Base-by-base conservation (phyloP, 2,888 invertebrate species). In the Marronus borbonicus region DNA sequence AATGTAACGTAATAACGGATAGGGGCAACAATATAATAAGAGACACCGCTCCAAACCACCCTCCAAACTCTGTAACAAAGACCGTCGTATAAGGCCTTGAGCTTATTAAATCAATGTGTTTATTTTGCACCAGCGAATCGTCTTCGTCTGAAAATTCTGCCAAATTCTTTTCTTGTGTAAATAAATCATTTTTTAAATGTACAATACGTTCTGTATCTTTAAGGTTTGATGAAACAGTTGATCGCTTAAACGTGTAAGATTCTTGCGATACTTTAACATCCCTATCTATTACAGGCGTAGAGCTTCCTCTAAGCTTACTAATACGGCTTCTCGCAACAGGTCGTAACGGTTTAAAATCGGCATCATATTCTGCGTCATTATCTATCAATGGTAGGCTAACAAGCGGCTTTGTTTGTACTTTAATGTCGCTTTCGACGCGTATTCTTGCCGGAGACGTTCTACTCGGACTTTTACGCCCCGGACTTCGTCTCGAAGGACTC, bases 101-200 rank as follows among this genome's bases (percentile, higher is more conserved):
- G 58, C 78, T 78, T 12, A 80, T 69, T n/a, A 17, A 78, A 72
- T 78, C 76, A 66, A 74, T 79, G 14, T 5, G 39, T 50, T 78
- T 60, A 36, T 68, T 69, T 44, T 31, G 44, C 14, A 58, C 24
- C 2, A 55, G 28, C 58, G 79, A 69, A 10, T 87, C 88, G 79
- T 89, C 88, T 77, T 88, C 88, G 78, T 88, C 88, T 0, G 88
- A 88, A 81, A 88, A 88, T 81, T 88, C 88, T 1, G 87, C 85
- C 3, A 88, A 76, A 77, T 85, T 85, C 75, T 85, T 85, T 3
- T 84, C 80, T 2, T 81, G 80, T 8, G 75, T 79, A 58, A 75
- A 52, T 31, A 31, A 85, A 70, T 85, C 85, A 66, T 84, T 82
- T 82, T 85, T 86, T 39, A 87, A 80, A 80, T 86, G 87, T 2